Evolutionary conservation across 2,113 vertebrate genomes (phyloP), one percentile per base, ranked within the genome.

Genomic region (Anguilla rostrata): DNA sequence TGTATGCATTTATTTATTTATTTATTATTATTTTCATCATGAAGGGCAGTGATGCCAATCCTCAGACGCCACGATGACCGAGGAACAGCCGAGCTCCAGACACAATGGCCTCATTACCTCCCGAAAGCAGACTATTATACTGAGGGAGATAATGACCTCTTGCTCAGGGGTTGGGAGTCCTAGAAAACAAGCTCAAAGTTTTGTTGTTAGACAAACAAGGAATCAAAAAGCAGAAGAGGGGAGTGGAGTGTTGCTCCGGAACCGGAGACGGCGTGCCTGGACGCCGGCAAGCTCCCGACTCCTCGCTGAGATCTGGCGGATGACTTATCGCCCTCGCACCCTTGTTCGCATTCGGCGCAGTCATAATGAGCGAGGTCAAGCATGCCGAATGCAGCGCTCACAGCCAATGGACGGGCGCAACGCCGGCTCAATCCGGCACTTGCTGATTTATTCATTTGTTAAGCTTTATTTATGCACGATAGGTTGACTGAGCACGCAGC

Each of bases 61-160:
- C 83, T 82, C n/a, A 16, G 34, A 63, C 63, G 18, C 81, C 60
- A 39, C 78, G 83, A 87, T 84, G 34, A 41, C 39, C 56, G 86
- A n/a, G 87, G 39, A 29, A 3, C n/a, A 71, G 78, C 82, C 14
- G 39, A 29, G 56, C 79, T 63, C 39, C 60, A 40, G 85, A 82
- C 53, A 53, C 43, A 89, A 88, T 86, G 86, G 87, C 53, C 85
- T 88, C 80, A 87, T 87, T 84, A 87, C 78, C 46, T 78, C 88
- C 78, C 81, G 84, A 78, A 89, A 86, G 83, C 71, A 66, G 66
- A n/a, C 86, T 82, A 89, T 91, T 91, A 91, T 66, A 56, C 63
- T 56, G 46, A 40, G 60, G 57, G 63, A 84, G 79, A 85, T 87
- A 84, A 88, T 87, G 85, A 84, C 81, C 43, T 75, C 82, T 86